A percentile compares a stretch with the other conserved stretches of the same genome.
phyloP scores from a whole-genome alignment of 2,113 vertebrate species.

The Osmerus mordax region DNA sequence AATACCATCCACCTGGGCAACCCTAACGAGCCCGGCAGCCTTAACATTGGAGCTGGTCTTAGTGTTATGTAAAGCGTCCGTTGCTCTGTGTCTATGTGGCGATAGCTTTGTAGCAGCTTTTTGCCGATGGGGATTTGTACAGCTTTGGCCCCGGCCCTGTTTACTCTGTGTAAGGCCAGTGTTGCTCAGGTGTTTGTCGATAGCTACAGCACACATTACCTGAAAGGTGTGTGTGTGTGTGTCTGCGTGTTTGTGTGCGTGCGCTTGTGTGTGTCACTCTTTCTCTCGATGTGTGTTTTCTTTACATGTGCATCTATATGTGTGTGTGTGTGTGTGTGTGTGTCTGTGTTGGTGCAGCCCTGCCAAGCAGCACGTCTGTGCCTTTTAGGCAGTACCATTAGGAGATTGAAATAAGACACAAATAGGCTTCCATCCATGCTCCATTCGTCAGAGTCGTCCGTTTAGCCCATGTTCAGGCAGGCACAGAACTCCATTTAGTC shows the following conservation, averaged over 20 bases:
- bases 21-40: slow-evolving; percentile 35
- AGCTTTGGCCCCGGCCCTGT: slow-evolving; percentile 45
- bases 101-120: slow-evolving; percentile 17
- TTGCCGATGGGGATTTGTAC: not conserved
- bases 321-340: not conserved
- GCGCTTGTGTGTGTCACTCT: not conserved
- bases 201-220: slow-evolving; percentile 24
- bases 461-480: slow-evolving; percentile 12
- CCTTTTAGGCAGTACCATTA: slow-evolving; percentile 28
- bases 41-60: slow-evolving; percentile 9
- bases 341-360: slow-evolving; percentile 1
- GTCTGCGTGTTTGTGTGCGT: slow-evolving; percentile 14
- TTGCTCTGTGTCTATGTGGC: slow-evolving; percentile 47
- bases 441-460: slow-evolving; percentile 25
- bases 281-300: not conserved
- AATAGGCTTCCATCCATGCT: slow-evolving; percentile 35
- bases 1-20: slow-evolving; percentile 48
- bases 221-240: not conserved
- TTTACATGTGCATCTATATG: not conserved
- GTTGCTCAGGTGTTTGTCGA: slow-evolving; percentile 38
- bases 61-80: slow-evolving; percentile 41
- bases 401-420: slow-evolving; percentile 2
- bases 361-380: not conserved
- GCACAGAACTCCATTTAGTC: slow-evolving; percentile 5
- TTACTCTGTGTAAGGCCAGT: slow-evolving; percentile 31